A percentile compares a stretch with the other conserved stretches of the same genome.
phyloP scores from a whole-genome alignment of 2,888 invertebrate species.

The Polydrusus cervinus region DNA sequence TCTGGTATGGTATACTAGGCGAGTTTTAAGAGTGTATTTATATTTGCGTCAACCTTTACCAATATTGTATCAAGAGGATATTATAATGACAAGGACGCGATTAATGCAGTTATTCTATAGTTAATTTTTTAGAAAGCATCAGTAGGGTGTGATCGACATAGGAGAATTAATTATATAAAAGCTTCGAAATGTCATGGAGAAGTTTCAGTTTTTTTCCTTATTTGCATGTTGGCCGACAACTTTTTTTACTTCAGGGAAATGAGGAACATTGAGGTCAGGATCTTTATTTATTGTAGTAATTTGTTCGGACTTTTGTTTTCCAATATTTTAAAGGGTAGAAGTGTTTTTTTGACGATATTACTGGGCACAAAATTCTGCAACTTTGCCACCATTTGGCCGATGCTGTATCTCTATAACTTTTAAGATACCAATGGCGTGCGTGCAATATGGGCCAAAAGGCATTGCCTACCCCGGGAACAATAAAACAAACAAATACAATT shows the following conservation, averaged over 20 bases:
- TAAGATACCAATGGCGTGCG: too few species aligned
- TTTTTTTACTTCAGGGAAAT: constrained; percentile 19
- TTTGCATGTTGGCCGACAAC: constrained; percentile 14
- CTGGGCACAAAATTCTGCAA: too few species aligned
- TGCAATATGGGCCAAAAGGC: too few species aligned
- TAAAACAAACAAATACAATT: too few species aligned
- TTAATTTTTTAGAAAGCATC: constrained; percentile 43
- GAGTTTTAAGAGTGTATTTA: background rate
- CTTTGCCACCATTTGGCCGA: too few species aligned
- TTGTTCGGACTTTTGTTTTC: background rate
- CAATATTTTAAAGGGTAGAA: too few species aligned
- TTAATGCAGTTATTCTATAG: constrained; percentile 43
- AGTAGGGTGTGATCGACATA: constrained; percentile 43
- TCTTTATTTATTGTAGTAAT: background rate
- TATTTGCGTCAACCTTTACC: constrained; percentile 14
- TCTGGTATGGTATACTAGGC: background rate
- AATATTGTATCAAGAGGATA: constrained; percentile 37
- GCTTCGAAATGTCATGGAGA: constrained; percentile 46
- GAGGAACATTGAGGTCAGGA: background rate
- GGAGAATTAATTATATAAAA: constrained; percentile 44
- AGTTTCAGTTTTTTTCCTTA: constrained; percentile 30
- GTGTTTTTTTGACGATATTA: too few species aligned
- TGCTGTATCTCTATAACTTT: too few species aligned
- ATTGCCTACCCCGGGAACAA: too few species aligned
- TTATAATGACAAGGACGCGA: constrained; percentile 41